A percentile compares a stretch with the other conserved stretches of the same genome.
These are phyloP conservation scores for Scaptomyza graminum DNA, from an alignment of 1,140 invertebrate species.

Conservation along the genomic window DNA sequence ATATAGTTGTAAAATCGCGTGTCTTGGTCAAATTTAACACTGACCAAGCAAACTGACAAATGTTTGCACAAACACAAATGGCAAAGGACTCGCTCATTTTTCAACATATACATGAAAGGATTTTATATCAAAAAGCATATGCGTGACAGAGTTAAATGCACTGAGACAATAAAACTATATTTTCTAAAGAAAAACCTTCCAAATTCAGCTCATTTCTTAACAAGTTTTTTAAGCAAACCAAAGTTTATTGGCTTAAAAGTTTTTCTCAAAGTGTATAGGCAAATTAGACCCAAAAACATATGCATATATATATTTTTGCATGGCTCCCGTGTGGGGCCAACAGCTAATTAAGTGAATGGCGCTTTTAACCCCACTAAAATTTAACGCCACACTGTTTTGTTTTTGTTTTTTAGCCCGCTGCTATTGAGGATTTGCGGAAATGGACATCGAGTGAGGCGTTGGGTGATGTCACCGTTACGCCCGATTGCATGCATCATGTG, in stretches of 20 bases:
- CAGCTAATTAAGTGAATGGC: slow-evolving; percentile 64
- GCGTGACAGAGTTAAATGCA: slow-evolving; percentile 54
- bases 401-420: slow-evolving; percentile 87
- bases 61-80: slow-evolving; percentile 68
- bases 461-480: slow-evolving; percentile 91
- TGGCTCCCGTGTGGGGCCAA: slow-evolving; percentile 53
- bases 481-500: slow-evolving; percentile 87
- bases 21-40: slow-evolving; percentile 54
- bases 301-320: slow-evolving; percentile 47
- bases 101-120: slow-evolving; percentile 33
- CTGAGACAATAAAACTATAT: neutral
- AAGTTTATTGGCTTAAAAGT: too few relatives aligned
- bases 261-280: neutral
- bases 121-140: slow-evolving; percentile 45
- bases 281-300: slow-evolving; percentile 33
- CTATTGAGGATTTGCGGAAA: slow-evolving; percentile 90
- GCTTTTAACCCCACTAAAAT: slow-evolving; percentile 9
- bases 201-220: too few relatives aligned
- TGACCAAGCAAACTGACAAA: slow-evolving; percentile 38
- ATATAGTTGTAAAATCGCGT: slow-evolving; percentile 54
- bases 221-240: too few relatives aligned
- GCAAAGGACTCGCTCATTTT: slow-evolving; percentile 46
- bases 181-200: neutral
- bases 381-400: neutral
- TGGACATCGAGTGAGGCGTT: slow-evolving; percentile 93